Conservation (phyloP, 2,113 vertebrate genomes). For the Sceloporus undulatus region DNA sequence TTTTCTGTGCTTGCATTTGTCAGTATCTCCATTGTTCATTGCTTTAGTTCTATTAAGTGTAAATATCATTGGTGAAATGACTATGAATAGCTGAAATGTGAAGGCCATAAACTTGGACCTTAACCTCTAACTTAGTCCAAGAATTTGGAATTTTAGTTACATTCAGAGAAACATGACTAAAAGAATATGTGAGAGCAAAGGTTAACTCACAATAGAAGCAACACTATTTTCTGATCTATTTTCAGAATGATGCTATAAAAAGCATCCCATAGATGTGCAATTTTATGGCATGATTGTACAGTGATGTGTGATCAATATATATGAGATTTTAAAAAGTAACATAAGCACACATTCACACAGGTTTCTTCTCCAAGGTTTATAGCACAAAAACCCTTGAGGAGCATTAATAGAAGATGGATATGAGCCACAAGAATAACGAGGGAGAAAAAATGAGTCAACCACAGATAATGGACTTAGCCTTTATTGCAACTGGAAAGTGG, state of each 20-base stretch:
- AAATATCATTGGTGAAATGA: no score
- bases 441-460: no score
- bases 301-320: neutral
- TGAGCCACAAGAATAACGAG: neutral
- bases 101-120: neutral
- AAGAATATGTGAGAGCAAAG: neutral
- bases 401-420: neutral
- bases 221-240: no score
- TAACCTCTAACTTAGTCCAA: neutral
- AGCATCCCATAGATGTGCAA: neutral
- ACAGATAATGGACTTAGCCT: neutral
- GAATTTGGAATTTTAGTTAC: neutral
- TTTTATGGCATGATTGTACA: neutral
- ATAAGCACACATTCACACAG: neutral
- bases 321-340: neutral
- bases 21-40: neutral
- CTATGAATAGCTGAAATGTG: neutral
- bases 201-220: neutral
- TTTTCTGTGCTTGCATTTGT: neutral
- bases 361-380: neutral
- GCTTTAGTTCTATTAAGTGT: no score
- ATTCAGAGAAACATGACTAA: neutral
- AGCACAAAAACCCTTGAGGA: neutral
- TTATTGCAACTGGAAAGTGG: neutral
- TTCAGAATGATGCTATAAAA: neutral